These are phyloP conservation scores for Tenebrosternarchus preto DNA, from an alignment of 2,113 vertebrate genomes.

Conservation along the genomic window DNA sequence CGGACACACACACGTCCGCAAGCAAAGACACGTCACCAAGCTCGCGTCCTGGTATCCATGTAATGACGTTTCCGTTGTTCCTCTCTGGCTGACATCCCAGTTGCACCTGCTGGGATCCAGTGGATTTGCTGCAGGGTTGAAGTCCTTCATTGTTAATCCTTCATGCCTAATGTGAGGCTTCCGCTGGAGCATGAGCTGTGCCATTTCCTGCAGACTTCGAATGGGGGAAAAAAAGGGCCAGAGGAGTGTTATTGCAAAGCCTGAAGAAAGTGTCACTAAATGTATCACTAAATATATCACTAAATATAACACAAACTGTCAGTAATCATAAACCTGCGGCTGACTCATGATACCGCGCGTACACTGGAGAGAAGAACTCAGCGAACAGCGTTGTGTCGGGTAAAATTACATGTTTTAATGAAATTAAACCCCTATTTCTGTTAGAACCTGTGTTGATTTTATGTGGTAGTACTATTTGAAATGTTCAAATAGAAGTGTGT, in stretches of 20 bases:
- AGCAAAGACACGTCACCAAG: too few species aligned
- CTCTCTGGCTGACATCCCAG: not conserved
- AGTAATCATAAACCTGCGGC: not conserved
- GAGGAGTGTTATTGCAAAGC: slow-evolving; percentile 2
- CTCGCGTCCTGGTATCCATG: not conserved
- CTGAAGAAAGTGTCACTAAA: slow-evolving; percentile 9
- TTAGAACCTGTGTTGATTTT: too few species aligned
- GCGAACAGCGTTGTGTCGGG: too few species aligned
- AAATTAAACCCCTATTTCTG: too few species aligned
- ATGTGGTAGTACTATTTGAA: too few species aligned
- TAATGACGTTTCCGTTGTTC: not conserved
- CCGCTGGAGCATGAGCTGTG: not conserved
- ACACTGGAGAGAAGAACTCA: too few species aligned
- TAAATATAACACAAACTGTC: too few species aligned
- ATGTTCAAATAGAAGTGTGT: too few species aligned
- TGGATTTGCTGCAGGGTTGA: not conserved
- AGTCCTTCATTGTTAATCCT: not conserved
- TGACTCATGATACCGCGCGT: not conserved
- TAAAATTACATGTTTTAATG: too few species aligned
- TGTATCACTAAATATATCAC: slow-evolving; percentile 1
- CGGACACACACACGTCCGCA: too few species aligned
- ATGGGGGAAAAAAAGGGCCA: slow-evolving; percentile 35
- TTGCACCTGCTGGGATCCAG: not conserved
- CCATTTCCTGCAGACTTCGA: slow-evolving; percentile 46
- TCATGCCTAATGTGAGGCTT: not conserved